These are phyloP conservation scores for Pteropus rufus DNA, from an alignment of 2,797 vertebrate genomes.

Conservation along the genomic window DNA sequence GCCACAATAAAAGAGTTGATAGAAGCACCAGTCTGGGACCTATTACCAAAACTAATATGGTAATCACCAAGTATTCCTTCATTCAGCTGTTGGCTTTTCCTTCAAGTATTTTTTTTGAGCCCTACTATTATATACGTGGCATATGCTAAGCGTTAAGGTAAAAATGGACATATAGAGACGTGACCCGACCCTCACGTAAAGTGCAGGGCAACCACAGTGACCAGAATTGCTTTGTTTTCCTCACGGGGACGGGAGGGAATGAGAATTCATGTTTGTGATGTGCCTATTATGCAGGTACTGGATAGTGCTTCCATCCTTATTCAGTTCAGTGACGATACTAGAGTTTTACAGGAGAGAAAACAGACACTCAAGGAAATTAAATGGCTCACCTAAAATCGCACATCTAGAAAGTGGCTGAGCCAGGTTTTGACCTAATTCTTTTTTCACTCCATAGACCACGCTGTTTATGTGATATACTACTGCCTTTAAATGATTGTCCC, in stretches of 20 bases:
- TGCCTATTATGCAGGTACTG: not conserved
- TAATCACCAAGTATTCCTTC: not conserved
- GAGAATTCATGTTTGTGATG: not conserved
- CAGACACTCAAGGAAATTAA: not conserved
- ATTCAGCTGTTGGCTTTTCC: not conserved
- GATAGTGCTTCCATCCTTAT: not conserved
- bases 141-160: not conserved
- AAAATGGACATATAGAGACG: not conserved
- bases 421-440: not conserved
- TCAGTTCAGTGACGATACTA: not conserved
- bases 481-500: not conserved
- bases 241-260: not conserved
- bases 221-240: not conserved
- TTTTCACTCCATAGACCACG: not conserved
- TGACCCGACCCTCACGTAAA: not conserved
- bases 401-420: not conserved
- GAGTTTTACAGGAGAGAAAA: not conserved
- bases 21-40: not conserved
- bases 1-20: not conserved
- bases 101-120: not conserved
- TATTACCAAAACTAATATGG: not conserved
- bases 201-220: not conserved
- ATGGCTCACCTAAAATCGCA: not conserved
- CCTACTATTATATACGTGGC: not conserved
- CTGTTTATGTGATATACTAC: not conserved